Evolutionary conservation across 2,888 invertebrate genomes (phyloP).

Genomic region (Dichetophora obliterata): DNA sequence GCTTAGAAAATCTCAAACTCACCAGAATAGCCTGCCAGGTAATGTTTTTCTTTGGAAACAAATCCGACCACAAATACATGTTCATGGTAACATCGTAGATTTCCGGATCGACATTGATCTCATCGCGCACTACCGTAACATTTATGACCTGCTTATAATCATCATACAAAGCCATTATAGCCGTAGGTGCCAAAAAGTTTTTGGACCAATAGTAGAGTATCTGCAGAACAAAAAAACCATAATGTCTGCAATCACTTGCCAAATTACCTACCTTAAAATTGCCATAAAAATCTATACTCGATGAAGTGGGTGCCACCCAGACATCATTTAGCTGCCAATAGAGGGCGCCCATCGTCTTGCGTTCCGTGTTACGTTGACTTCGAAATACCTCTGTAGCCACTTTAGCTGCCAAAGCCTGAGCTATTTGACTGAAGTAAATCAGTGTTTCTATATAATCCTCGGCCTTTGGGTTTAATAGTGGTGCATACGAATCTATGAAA

Average conservation of each 20-base stretch:
- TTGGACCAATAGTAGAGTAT: slow-evolving; percentile 86
- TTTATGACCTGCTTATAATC: slow-evolving; percentile 71
- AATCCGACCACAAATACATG: slow-evolving; percentile 74
- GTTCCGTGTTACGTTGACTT: slow-evolving; percentile 68
- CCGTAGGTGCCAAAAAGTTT: slow-evolving; percentile 85
- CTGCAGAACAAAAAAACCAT: slow-evolving; percentile 48
- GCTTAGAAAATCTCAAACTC: background rate
- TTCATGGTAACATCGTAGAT: slow-evolving; percentile 72
- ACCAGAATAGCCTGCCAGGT: slow-evolving; percentile 60
- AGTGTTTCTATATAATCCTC: slow-evolving; percentile 76
- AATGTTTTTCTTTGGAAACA: slow-evolving; percentile 63
- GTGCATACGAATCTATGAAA: slow-evolving; percentile 76
- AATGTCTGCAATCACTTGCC: background rate
- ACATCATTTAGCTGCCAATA: slow-evolving; percentile 99
- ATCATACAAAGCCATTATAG: slow-evolving; percentile 75
- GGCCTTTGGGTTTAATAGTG: slow-evolving; percentile 72
- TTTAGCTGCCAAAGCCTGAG: slow-evolving; percentile 90
- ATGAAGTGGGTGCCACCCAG: slow-evolving; percentile 98
- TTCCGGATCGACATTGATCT: slow-evolving; percentile 67
- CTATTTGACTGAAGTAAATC: slow-evolving; percentile 89
- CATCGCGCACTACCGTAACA: slow-evolving; percentile 78
- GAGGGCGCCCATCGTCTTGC: slow-evolving; percentile 91
- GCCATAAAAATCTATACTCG: slow-evolving; percentile 79
- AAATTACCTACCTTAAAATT: slow-evolving; percentile 63
- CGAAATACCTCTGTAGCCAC: slow-evolving; percentile 88